Percentiles rank a stretch among this genome's conserved stretches.
Evolutionary conservation across 2,113 vertebrate genomes (phyloP).

Genomic region (Orientallactaga bullata): DNA sequence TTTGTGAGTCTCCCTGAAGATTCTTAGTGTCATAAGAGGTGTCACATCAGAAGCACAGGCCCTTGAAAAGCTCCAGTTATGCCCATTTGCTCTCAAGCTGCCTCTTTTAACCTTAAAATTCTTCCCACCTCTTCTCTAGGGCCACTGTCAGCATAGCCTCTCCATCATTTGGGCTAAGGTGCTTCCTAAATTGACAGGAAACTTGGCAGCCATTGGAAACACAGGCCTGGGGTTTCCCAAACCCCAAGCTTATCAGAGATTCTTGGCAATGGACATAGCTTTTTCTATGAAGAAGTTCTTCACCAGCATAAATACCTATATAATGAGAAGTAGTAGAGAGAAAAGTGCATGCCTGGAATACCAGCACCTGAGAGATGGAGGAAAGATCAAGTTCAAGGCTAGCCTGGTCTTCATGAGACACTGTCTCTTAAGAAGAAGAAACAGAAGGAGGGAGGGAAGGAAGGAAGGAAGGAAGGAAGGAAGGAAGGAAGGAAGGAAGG

Average conservation of each 20-base stretch:
- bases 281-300: slow-evolving; percentile 45
- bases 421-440: neutral
- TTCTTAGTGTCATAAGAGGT: neutral
- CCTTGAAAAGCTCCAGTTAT: neutral
- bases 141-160: neutral
- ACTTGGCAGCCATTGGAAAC: neutral
- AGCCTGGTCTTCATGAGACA: neutral
- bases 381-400: neutral
- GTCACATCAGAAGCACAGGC: neutral
- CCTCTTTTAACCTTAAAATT: neutral
- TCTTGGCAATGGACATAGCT: slow-evolving; percentile 16
- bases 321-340: neutral
- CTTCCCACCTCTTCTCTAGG: neutral
- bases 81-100: neutral
- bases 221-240: neutral
- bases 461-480: too few relatives aligned
- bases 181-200: neutral
- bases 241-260: neutral
- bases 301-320: neutral
- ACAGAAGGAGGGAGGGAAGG: too few relatives aligned
- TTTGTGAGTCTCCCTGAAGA: slow-evolving; percentile 16
- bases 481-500: neutral
- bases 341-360: neutral
- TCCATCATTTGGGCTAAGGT: neutral
- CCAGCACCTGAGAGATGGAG: neutral